Conservation (phyloP, 2,797 vertebrate species). For the Diplodus puntazzo region DNA sequence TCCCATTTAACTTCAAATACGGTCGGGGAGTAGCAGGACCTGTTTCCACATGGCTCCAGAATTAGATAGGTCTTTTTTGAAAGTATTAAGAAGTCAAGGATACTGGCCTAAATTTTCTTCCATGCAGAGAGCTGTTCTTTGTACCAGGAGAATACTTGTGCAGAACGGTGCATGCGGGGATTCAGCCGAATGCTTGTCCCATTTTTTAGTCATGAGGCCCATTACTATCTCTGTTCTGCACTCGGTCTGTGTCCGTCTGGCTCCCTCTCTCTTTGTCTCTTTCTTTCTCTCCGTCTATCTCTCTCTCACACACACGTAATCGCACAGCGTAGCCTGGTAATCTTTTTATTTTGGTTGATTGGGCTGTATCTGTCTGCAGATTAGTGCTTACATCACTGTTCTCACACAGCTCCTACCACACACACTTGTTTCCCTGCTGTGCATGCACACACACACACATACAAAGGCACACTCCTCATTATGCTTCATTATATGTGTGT, state of each 20-base stretch:
- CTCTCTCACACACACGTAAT: slow-evolving; percentile 39
- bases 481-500: slow-evolving; percentile 18
- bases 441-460: slow-evolving; percentile 26
- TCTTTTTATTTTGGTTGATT: slow-evolving; percentile 67
- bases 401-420: slow-evolving; percentile 10
- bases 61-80: slow-evolving; percentile 23
- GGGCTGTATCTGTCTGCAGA: slow-evolving; percentile 56
- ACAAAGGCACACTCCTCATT: slow-evolving; percentile 25
- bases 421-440: slow-evolving; percentile 11
- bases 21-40: not conserved
- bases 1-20: slow-evolving; percentile 1
- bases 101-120: slow-evolving; percentile 62
- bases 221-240: slow-evolving; percentile 65
- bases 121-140: slow-evolving; percentile 46
- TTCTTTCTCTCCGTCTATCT: slow-evolving; percentile 20
- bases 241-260: slow-evolving; percentile 40
- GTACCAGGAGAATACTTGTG: slow-evolving; percentile 63
- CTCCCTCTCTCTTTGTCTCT: slow-evolving; percentile 28
- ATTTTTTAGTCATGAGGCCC: slow-evolving; percentile 69
- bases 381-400: slow-evolving; percentile 35
- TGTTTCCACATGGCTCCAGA: slow-evolving; percentile 28
- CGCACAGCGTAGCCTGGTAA: slow-evolving; percentile 36
- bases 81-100: slow-evolving; percentile 55
- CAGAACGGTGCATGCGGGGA: slow-evolving; percentile 52
- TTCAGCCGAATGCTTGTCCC: slow-evolving; percentile 59